A percentile compares a stretch with the other conserved stretches of the same genome.
These are phyloP conservation scores for Tangara arthus DNA, from an alignment of 2,797 vertebrate genomes.

Conservation along the genomic window DNA sequence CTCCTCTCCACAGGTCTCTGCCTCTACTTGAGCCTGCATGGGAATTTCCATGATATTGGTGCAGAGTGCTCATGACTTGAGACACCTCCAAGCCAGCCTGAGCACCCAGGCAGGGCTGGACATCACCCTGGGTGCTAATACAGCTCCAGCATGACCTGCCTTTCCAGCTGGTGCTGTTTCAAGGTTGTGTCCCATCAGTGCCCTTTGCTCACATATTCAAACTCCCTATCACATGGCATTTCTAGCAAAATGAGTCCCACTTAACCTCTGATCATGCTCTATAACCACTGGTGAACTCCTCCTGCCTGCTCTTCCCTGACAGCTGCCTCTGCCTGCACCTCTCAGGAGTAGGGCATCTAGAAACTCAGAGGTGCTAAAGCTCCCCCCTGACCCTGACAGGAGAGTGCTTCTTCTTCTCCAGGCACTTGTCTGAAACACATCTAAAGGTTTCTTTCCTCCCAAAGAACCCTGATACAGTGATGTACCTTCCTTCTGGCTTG, in stretches of 20 bases:
- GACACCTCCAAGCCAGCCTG: background rate
- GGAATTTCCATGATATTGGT: rapidly evolving
- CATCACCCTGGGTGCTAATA: background rate
- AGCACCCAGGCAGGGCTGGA: background rate
- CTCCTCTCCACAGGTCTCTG: background rate
- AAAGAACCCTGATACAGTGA: rapidly evolving
- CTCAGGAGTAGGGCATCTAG: background rate
- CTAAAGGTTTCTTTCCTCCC: background rate
- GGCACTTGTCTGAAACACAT: background rate
- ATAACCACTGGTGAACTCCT: background rate
- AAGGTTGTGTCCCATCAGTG: background rate
- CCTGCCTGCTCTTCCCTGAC: background rate
- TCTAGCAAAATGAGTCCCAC: background rate
- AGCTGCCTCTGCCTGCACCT: background rate
- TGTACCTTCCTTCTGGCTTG: background rate
- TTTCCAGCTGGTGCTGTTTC: background rate
- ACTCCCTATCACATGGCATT: background rate
- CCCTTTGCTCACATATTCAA: background rate
- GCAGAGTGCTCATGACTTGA: background rate
- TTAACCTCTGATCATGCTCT: background rate
- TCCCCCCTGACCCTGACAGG: background rate
- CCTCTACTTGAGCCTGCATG: background rate
- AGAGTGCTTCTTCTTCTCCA: background rate
- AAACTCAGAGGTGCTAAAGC: background rate
- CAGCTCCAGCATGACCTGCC: background rate